phyloP scores from a whole-genome alignment of 1,140 invertebrate genomes.

The Thaumetopoea pityocampa region DNA sequence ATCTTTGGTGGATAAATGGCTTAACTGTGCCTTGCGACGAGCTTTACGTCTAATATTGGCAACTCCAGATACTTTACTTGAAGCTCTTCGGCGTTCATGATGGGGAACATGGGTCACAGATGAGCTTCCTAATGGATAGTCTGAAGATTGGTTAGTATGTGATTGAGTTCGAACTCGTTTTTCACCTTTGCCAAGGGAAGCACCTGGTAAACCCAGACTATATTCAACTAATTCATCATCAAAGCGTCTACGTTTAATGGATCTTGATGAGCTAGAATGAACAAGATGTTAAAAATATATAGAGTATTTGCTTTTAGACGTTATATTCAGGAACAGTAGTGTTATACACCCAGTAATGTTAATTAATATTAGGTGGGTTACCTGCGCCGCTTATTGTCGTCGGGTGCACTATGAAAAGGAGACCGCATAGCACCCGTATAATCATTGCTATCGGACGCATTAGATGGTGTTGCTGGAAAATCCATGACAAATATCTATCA shows the following conservation, averaged over 20 bases:
- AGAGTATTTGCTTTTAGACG: too few species aligned
- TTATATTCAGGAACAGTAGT: too few species aligned
- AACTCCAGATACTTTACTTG: constrained; percentile 55
- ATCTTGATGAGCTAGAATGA: constrained; percentile 87
- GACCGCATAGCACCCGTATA: constrained; percentile 44
- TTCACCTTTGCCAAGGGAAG: constrained; percentile 76
- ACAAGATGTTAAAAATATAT: too few species aligned
- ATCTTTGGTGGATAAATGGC: constrained; percentile 85
- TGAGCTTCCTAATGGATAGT: constrained; percentile 69
- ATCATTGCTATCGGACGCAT: constrained; percentile 65
- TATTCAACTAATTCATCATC: constrained; percentile 97
- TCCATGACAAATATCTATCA: constrained; percentile 38
- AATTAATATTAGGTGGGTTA: too few species aligned
- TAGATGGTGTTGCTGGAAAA: constrained; percentile 55
- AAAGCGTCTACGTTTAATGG: constrained; percentile 96
- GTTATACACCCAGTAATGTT: too few species aligned
- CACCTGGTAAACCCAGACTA: constrained; percentile 82
- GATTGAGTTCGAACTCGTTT: constrained; percentile 76
- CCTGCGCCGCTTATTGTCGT: constrained; percentile 64
- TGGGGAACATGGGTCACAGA: constrained; percentile 56
- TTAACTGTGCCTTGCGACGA: constrained; percentile 78
- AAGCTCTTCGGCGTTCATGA: constrained; percentile 40
- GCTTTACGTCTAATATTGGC: constrained; percentile 61
- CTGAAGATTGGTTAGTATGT: constrained; percentile 76
- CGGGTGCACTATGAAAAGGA: constrained; percentile 43